Conservation (phyloP, 2,797 vertebrate species). For the Anguilla marmorata region DNA sequence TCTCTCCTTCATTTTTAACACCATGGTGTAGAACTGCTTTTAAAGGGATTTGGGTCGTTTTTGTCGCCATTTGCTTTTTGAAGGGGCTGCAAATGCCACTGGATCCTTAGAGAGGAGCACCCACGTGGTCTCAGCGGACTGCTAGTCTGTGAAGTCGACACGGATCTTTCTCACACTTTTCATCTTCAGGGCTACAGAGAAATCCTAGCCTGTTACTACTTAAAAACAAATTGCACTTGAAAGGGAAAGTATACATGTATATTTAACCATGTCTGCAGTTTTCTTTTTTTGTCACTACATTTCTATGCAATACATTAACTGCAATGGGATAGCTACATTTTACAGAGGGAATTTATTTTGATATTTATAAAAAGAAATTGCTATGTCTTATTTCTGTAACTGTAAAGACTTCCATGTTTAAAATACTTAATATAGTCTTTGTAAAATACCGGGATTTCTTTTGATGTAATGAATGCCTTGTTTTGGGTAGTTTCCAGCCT, state of each 20-base stretch:
- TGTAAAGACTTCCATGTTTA: conserved; percentile 65
- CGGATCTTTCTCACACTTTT: conserved; percentile 25
- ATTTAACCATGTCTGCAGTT: conserved; percentile 33
- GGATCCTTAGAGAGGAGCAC: background rate
- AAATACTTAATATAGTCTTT: conserved; percentile 53
- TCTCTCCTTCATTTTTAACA: background rate
- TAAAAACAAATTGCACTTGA: conserved; percentile 61
- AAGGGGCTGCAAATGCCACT: background rate
- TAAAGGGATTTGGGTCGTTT: background rate
- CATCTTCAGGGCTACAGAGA: conserved; percentile 39
- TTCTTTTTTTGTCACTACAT: conserved; percentile 75
- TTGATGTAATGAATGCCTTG: conserved; percentile 50
- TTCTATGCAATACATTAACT: conserved; percentile 88
- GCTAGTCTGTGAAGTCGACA: background rate
- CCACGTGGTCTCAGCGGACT: background rate
- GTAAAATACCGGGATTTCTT: conserved; percentile 54
- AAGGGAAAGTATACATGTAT: conserved; percentile 43
- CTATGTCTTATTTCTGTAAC: conserved; percentile 85
- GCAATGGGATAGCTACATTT: conserved; percentile 72
- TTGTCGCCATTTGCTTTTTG: background rate
- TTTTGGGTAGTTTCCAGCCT: conserved; percentile 30
- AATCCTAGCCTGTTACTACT: conserved; percentile 49
- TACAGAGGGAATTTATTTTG: conserved; percentile 85
- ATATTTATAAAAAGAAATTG: conserved; percentile 84
- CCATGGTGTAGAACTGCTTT: background rate